Evolutionary conservation across 2,888 invertebrate genomes (phyloP), one percentile per base, ranked within the genome.

Genomic region (Frankliniella intonsa): DNA sequence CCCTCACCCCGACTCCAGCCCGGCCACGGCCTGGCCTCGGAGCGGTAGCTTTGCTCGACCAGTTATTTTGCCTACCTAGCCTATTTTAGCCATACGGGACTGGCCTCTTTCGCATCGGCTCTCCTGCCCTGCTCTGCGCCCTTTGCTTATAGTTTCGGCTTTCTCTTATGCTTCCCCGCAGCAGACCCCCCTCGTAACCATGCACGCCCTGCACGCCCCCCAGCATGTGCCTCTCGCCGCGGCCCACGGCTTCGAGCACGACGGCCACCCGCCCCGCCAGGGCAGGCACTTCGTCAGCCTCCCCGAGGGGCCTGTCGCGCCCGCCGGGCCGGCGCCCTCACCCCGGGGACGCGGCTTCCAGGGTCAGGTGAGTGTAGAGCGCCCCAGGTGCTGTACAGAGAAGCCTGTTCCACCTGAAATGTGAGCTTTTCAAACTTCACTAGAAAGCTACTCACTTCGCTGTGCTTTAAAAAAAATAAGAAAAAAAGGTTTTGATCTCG

Each of bases 141-240:
- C 38, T 38, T 5, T 5, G 38, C 38, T 38, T 62, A 17, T 17
- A 62, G 62, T n/a, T 62, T 62, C 14, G 62, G 69, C 69, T 10
- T 25, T 9, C 69, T 19, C 12, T 10, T 14, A 19, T 62, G 69
- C 69, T 76, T 76, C 25, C 9, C 22, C 14, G 12, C 55, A 17
- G 25, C 69, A 76, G 69, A 76, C 69, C 69, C 69, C 69, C 22
- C 69, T 76, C 69, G 69, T 76, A 76, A 25, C 69, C 25, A 25
- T 76, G 69, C 69, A 76, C 55, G 55, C 55, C 55, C 55, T 19
- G 55, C 55, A 55, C 62, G 69, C 69, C 69, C 69, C 69, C 25
- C 69, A 76, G 69, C 69, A 19, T 55, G 55, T 55, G 55, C 14
- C 55, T 12, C 17, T 55, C 17, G 17, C 14, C 17, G 55, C 14